Conservation (phyloP, 2,113 vertebrate species). For the Myotis davidii region DNA sequence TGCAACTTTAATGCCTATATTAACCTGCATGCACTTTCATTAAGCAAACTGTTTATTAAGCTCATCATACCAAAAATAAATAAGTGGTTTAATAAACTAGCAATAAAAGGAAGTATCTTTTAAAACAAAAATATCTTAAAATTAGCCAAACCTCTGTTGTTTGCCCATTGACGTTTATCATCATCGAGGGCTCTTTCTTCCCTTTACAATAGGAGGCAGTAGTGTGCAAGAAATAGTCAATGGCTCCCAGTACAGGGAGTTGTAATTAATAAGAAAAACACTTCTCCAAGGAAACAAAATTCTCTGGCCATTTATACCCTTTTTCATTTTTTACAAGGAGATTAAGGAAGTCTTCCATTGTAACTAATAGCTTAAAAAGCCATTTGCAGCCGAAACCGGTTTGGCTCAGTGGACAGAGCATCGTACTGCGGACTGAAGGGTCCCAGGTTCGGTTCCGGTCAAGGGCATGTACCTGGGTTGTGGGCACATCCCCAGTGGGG, state of each 20-base stretch:
- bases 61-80: neutral
- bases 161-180: neutral
- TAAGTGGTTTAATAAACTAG: neutral
- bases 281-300: neutral
- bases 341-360: neutral
- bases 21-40: conserved; percentile 29
- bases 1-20: neutral
- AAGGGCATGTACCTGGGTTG: no score
- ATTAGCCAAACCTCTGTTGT: neutral
- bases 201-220: conserved; percentile 16
- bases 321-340: neutral
- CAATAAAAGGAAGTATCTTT: conserved; percentile 13
- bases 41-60: neutral
- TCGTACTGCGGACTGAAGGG: no score
- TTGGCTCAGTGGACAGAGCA: no score
- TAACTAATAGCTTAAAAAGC: neutral
- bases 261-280: neutral
- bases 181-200: neutral
- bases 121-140: neutral
- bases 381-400: no score
- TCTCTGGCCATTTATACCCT: neutral
- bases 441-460: no score
- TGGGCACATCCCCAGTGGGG: no score
- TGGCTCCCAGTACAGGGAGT: no score
- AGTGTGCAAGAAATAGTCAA: neutral